Percentiles rank a stretch among this genome's conserved stretches.
phyloP scores from a whole-genome alignment of 2,113 vertebrate species.

The Crypturellus undulatus region DNA sequence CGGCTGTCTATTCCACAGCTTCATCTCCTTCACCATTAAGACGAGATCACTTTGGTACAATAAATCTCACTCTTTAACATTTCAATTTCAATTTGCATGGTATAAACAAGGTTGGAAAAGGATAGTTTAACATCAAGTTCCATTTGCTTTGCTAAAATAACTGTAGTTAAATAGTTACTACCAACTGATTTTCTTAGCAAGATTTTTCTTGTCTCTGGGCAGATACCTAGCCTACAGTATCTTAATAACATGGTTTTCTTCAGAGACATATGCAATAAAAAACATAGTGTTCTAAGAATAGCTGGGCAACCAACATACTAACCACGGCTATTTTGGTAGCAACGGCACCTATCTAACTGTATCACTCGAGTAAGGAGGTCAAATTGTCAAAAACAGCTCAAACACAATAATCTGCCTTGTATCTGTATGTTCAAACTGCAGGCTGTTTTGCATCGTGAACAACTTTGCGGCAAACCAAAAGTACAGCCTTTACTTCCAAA shows the following conservation, averaged over 20 bases:
- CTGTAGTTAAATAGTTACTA: background rate
- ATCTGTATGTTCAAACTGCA: conserved; percentile 42
- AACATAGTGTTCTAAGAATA: background rate
- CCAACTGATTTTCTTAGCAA: background rate
- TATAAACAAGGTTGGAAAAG: background rate
- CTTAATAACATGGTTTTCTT: background rate
- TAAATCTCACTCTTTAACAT: background rate
- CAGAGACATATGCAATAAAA: background rate
- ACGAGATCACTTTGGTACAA: background rate
- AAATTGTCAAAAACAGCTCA: conserved; percentile 36
- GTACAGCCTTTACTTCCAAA: background rate
- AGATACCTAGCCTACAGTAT: background rate
- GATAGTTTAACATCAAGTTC: background rate
- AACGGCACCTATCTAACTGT: background rate
- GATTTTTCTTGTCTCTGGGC: background rate
- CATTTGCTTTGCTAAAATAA: background rate
- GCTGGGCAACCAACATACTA: background rate
- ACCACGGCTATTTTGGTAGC: conserved; percentile 29
- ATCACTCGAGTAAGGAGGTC: background rate
- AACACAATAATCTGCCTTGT: conserved; percentile 6
- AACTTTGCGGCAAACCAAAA: conserved; percentile 37
- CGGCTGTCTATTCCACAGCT: background rate
- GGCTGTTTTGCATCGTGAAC: conserved; percentile 25
- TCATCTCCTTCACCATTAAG: background rate
- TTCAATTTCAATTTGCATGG: background rate